Evolutionary conservation across 2,113 vertebrate species (phyloP), one percentile per base, ranked within the genome.

Genomic region (Anarhynchus alexandrinus): DNA sequence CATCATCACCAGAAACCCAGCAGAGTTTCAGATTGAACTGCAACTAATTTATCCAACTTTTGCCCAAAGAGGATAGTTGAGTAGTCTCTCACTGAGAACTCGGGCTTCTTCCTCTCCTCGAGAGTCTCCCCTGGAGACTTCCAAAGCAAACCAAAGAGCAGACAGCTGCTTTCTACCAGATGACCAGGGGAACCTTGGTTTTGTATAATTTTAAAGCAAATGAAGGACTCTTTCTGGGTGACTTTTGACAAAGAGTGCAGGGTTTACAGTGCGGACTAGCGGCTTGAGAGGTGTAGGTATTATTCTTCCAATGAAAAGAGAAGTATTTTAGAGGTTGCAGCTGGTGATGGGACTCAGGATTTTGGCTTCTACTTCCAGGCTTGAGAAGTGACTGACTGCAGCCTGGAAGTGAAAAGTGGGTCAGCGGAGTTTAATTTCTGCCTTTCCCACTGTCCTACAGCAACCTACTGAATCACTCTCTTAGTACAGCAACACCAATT

Each of bases 351-450:
- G 34, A 61, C 36, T 84, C 29, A 57, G 52, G 30, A 59, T 74
- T 92, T 73, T 86, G 80, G 13, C 30, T 86, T 93, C 77, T 86
- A 43, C 23, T 86, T 90, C n/a, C 42, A 78, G 47, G 8, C 47
- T 92, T 76, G 36, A 69, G 25, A 84, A 73, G 14, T 40, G 66
- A 81, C 12, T 62, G 36, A n/a, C 47, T 57, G 40, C 55, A 88
- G 42, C 49, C 76, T 91, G 61, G 45, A 94, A 91, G 36, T 49
- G 66, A 74, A 70, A 86, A 81, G 36, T 51, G n/a, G 27, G 45
- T 72, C 77, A 79, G 45, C 77, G 65, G 76, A 82, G 43, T 88
- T 93, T 83, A 84, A 86, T 92, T 95, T 88, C 83, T 92, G 67
- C 67, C 45, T 94, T 86, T 81, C 30, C 29, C 43, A 25, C 54